Base-by-base conservation (phyloP, 2,113 vertebrate species). In the Genyomyrus donnyi region DNA sequence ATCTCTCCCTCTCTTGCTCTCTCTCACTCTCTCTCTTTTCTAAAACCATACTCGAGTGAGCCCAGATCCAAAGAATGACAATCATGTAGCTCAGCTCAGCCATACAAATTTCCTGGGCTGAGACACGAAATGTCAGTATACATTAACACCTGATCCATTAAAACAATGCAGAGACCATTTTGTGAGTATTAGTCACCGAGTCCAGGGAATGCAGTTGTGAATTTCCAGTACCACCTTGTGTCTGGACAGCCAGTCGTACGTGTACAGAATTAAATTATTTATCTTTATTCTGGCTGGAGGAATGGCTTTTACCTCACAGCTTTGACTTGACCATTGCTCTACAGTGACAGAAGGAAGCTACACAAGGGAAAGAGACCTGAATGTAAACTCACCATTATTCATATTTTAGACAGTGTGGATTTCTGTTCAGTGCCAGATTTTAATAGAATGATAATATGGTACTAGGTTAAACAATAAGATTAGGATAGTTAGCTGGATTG, bases 101-200 rank as follows among this genome's bases (percentile, higher is more conserved):
- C 87, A 49, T 94, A 95, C 95, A 96, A 94, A 95, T 96, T 95
- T 96, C 93, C 93, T 91, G 93, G 90, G 91, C 93, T 94, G 92
- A 90, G 92, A 94, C 93, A 91, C 94, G 93, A 93, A 93, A 93
- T 95, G 95, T 94, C 94, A 94, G 94, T 92, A 93, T 94, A 94
- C 94, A 95, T 96, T 95, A 96, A 94, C 95, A 96, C 94, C 95
- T 96, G 94, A 95, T 96, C 95, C 96, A 95, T 95, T 95, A 96
- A 96, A 93, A 93, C 95, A 95, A 93, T 66, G 85, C 93, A 90
- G 93, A 95, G 94, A 93, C 93, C 95, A 95, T 94, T 90, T 92
- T 93, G 91, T 91, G 91, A 93, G 92, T 90, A 93, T 95, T 94
- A 96, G 94, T 95, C 94, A 96, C 92, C 0, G 85, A 35, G 92